A percentile compares a stretch with the other conserved stretches of the same genome.
Evolutionary conservation across 2,113 vertebrate species (phyloP).

Genomic region (Phrynosoma platyrhinos): DNA sequence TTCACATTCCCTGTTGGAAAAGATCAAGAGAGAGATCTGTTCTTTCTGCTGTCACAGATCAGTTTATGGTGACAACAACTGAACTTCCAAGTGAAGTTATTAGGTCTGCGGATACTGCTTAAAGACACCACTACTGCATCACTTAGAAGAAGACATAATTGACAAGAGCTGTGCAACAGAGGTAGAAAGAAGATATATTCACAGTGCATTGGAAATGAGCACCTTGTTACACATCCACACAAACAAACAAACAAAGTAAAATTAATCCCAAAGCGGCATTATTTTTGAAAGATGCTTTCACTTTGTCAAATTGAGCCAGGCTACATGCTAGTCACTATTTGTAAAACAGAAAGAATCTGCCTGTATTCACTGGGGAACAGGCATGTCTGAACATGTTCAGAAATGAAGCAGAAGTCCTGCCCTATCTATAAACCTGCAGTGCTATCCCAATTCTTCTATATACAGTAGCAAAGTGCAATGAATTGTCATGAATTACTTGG

Average conservation of each 20-base stretch:
- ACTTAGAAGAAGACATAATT: neutral
- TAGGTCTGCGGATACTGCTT: neutral
- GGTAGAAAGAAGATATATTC: neutral
- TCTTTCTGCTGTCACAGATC: neutral
- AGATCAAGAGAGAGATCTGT: neutral
- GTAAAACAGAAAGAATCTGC: accelerated
- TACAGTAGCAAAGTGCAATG: neutral
- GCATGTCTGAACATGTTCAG: neutral
- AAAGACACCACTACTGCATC: neutral
- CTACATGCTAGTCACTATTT: neutral
- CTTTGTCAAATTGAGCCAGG: neutral
- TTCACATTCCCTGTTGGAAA: neutral
- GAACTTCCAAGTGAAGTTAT: neutral
- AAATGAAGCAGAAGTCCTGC: neutral
- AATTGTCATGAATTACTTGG: neutral
- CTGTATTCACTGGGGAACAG: neutral
- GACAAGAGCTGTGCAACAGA: accelerated
- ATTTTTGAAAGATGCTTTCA: neutral
- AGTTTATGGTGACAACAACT: accelerated
- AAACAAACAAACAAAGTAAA: neutral
- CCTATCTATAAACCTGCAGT: neutral
- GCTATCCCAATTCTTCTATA: too few relatives aligned
- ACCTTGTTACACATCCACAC: neutral
- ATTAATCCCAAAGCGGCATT: neutral
- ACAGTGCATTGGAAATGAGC: neutral